Evolutionary conservation across 2,888 invertebrate genomes (phyloP).

Genomic region (Cylindroiulus punctatus): DNA sequence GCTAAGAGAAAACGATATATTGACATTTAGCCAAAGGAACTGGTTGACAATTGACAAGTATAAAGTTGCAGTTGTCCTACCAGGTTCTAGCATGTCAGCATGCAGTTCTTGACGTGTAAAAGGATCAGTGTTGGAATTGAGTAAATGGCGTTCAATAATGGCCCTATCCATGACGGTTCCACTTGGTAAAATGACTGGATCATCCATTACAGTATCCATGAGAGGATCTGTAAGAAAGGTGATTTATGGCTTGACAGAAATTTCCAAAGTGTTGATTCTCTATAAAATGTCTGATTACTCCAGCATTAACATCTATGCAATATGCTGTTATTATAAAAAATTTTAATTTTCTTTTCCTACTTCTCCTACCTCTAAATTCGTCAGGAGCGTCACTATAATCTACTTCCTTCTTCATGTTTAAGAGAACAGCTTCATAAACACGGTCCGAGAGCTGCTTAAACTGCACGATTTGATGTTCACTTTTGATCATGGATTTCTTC

Average conservation of each 20-base stretch:
- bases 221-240: slow-evolving; percentile 77
- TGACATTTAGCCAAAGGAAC: slow-evolving; percentile 61
- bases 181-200: slow-evolving; percentile 87
- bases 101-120: slow-evolving; percentile 95
- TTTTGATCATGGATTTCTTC: slow-evolving; percentile 84
- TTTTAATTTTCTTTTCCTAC: not conserved
- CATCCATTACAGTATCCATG: slow-evolving; percentile 97
- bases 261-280: too few relatives aligned
- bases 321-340: too few relatives aligned
- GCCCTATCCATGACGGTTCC: slow-evolving; percentile 93
- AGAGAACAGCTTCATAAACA: slow-evolving; percentile 76
- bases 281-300: too few relatives aligned
- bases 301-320: too few relatives aligned
- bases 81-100: slow-evolving; percentile 91
- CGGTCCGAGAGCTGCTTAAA: slow-evolving; percentile 81
- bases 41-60: slow-evolving; percentile 27
- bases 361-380: slow-evolving; percentile 78
- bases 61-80: slow-evolving; percentile 69
- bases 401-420: slow-evolving; percentile 86
- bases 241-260: too few relatives aligned
- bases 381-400: slow-evolving; percentile 96
- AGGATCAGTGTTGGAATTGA: slow-evolving; percentile 97
- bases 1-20: slow-evolving; percentile 68
- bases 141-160: slow-evolving; percentile 89
- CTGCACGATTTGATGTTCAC: slow-evolving; percentile 83